Percentiles rank a stretch among this genome's conserved stretches.
phyloP scores from a whole-genome alignment of 2,888 invertebrate genomes.

The Erpobdella octoculata region DNA sequence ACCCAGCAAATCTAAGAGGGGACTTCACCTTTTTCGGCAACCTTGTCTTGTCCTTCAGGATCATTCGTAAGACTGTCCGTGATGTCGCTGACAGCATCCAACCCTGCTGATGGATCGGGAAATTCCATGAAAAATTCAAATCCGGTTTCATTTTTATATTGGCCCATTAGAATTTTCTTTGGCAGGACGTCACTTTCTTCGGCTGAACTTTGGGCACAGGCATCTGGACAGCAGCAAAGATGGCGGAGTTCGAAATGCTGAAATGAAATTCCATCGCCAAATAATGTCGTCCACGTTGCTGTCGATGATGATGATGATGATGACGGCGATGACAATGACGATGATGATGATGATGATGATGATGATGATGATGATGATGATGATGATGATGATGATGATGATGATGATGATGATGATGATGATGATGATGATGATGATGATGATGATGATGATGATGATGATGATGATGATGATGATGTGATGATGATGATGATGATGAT shows the following conservation, averaged over 20 bases:
- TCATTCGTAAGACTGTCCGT: not conserved
- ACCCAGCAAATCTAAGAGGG: too few relatives aligned
- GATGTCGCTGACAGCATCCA: not conserved
- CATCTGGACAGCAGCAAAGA: slow-evolving; percentile 32
- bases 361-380: slow-evolving; percentile 13
- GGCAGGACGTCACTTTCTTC: too few relatives aligned
- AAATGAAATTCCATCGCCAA: not conserved
- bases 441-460: slow-evolving; percentile 25
- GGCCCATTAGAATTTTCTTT: too few relatives aligned
- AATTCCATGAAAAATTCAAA: too few relatives aligned
- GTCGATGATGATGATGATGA: slow-evolving; percentile 13
- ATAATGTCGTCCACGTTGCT: not conserved
- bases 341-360: slow-evolving; percentile 16
- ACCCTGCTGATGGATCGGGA: not conserved
- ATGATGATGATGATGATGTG: slow-evolving; percentile 20
- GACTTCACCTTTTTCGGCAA: not conserved
- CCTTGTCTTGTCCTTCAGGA: not conserved
- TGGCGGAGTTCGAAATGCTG: slow-evolving; percentile 31
- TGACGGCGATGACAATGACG: not conserved
- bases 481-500: slow-evolving; percentile 28
- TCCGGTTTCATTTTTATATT: too few relatives aligned
- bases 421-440: slow-evolving; percentile 19
- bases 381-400: slow-evolving; percentile 20
- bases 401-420: slow-evolving; percentile 21
- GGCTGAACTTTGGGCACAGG: slow-evolving; percentile 1